Base-by-base conservation (phyloP, 1,140 invertebrate species). In the Colletes latitarsis region DNA sequence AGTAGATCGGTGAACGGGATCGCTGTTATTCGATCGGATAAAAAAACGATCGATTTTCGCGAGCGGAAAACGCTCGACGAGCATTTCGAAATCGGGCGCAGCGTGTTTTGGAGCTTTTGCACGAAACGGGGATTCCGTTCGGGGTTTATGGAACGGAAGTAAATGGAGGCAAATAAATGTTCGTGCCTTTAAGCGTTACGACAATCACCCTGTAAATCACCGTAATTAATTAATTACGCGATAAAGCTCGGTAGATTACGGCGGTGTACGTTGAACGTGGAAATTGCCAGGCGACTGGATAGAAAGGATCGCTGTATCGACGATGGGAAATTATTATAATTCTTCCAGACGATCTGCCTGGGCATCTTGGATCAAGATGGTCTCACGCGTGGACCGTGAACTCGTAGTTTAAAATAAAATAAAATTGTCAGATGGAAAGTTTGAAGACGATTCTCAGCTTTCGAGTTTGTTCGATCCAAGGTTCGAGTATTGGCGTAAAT, bases 61-160 rank as follows among this genome's bases (percentile, higher is more conserved):
- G n/a, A n/a, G n/a, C n/a, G 30, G 30, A 30, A 30, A 30, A 30
- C 30, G 30, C 30, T 30, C 30, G 30, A 30, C 0, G 30, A 30
- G 30, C 30, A 30, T 30, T 30, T 30, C 30, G 9, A 46, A 46
- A 46, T 46, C 43, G 43, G 9, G 9, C 6, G 43, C 30, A n/a
- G 8, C 70, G 67, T 17, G 76, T 52, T 70, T 39, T 55, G 39
- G 69, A 60, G 58, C 21, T 62, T 62, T 19, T 4, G 9, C 58
- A 68, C 60, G 73, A 52, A 55, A 52, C 78, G 55, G 21, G 46
- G 69, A 49, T 52, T 68, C 53, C 55, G 72, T 52, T 76, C 60
- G 80, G 10, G 60, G 80, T 85, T 85, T 84, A 86, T 76, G 80
- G 74, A 76, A 86, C 46, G 74, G 66, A 78, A 82, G 80, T 62